A percentile compares a stretch with the other conserved stretches of the same genome.
These are phyloP conservation scores for Thamnaconus septentrionalis DNA, from an alignment of 2,113 vertebrate genomes.

Conservation along the genomic window DNA sequence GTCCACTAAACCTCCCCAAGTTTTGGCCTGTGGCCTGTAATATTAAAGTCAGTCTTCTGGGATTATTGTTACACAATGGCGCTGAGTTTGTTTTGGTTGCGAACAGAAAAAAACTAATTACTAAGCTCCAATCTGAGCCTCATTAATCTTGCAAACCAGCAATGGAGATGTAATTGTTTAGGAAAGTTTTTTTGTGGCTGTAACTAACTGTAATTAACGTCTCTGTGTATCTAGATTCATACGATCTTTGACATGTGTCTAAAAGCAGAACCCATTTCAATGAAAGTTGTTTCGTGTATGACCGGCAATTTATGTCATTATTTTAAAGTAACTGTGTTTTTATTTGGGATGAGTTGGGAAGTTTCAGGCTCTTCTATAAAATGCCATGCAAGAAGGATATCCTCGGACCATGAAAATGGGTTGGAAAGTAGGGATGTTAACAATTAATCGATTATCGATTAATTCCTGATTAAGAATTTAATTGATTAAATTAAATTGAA, in stretches of 20 bases:
- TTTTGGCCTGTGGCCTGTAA: conserved; percentile 40
- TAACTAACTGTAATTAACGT: too few relatives aligned
- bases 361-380: too few relatives aligned
- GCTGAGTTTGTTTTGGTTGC: conserved; percentile 16
- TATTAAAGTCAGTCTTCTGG: conserved; percentile 41
- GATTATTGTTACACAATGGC: conserved; percentile 43
- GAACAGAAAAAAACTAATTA: conserved; percentile 24
- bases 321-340: too few relatives aligned
- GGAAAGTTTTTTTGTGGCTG: not conserved
- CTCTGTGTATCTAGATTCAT: too few relatives aligned
- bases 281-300: too few relatives aligned
- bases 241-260: too few relatives aligned
- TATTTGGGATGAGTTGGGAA: too few relatives aligned
- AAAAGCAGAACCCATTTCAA: too few relatives aligned
- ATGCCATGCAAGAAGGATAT: too few relatives aligned
- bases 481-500: not conserved
- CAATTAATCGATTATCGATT: not conserved
- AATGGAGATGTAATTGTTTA: conserved; percentile 14
- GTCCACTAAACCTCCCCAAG: conserved; percentile 10
- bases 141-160: conserved; percentile 42
- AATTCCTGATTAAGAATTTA: not conserved
- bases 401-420: too few relatives aligned
- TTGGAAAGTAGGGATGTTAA: too few relatives aligned
- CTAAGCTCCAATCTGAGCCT: conserved; percentile 10
- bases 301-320: too few relatives aligned